Evolutionary conservation across 2,113 vertebrate species (phyloP), one percentile per base, ranked within the genome.

Genomic region (Lontra canadensis): DNA sequence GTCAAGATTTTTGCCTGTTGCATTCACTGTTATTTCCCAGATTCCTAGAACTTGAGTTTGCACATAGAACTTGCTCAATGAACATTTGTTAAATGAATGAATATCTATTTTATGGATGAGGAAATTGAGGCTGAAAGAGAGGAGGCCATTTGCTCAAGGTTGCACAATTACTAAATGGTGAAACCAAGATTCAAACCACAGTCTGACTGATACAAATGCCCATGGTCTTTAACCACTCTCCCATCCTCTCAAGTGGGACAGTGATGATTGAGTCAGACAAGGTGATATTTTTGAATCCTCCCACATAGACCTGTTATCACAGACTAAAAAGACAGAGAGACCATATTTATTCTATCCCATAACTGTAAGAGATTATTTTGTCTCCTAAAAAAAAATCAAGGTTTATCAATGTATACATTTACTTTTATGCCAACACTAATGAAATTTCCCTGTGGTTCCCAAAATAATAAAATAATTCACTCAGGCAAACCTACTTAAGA

Each of bases 401-500:
- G 10, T 8, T 87, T 87, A 78, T 93, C n/a, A 92, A 69, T 47
- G 17, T 76, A 78, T 65, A 83, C 29, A 67, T 73, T 95, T 92
- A 59, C 15, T 73, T 90, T 90, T 78, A 85, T 47, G 31, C 31
- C 10, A 63, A 81, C 9, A 63, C 20, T 31, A 91, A 55, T 59
- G 1, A 69, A 57, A 69, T 71, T 83, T 71, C 57, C 57, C 61
- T 86, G 26, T 85, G 4, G 6, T 85, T 81, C 34, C 52, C 73
- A 90, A 93, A 89, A 29, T 26, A 92, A 88, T 49, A 84, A 97
- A 84, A 57, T 71, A 80, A 93, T 85, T 49, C 1, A 52, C 26
- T 88, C n/a, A 84, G 47, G 63, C 11, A 96, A 93, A 39, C 21
- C 13, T 78, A 90, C 31, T 74, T 92, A 83, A 92, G 90, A 95